Evolutionary conservation across 2,113 vertebrate genomes (phyloP).

Genomic region (Muscicapa adusta): DNA sequence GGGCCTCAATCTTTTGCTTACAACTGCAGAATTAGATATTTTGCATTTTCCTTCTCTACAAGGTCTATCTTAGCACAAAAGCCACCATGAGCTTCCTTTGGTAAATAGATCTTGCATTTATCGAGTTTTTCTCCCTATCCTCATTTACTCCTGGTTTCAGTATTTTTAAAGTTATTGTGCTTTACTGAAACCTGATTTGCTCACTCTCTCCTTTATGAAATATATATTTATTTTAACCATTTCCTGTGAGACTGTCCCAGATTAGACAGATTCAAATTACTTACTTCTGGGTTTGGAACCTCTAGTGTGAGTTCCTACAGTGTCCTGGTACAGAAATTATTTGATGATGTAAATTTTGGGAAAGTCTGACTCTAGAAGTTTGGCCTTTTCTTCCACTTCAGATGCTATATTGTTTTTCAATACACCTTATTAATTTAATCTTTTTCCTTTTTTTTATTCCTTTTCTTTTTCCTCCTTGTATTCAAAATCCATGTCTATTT

Average conservation of each 20-base stretch:
- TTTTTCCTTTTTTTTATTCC: fast-evolving
- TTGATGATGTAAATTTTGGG: neutral
- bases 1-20: neutral
- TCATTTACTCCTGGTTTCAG: neutral
- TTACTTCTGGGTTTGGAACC: neutral
- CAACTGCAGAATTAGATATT: neutral
- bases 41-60: neutral
- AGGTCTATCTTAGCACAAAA: neutral
- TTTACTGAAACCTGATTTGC: neutral
- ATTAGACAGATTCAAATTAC: neutral
- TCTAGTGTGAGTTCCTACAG: neutral
- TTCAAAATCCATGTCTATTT: neutral
- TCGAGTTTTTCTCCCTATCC: neutral
- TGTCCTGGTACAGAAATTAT: neutral
- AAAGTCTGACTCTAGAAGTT: neutral
- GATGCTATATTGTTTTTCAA: neutral
- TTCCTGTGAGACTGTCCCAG: neutral
- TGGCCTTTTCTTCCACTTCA: neutral
- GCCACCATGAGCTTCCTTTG: neutral
- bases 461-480: neutral
- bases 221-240: neutral
- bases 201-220: neutral
- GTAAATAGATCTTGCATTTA: neutral
- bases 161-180: neutral
- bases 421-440: neutral